Evolutionary conservation across 2,113 vertebrate species (phyloP).

Genomic region (Ceyx cyanopectus): DNA sequence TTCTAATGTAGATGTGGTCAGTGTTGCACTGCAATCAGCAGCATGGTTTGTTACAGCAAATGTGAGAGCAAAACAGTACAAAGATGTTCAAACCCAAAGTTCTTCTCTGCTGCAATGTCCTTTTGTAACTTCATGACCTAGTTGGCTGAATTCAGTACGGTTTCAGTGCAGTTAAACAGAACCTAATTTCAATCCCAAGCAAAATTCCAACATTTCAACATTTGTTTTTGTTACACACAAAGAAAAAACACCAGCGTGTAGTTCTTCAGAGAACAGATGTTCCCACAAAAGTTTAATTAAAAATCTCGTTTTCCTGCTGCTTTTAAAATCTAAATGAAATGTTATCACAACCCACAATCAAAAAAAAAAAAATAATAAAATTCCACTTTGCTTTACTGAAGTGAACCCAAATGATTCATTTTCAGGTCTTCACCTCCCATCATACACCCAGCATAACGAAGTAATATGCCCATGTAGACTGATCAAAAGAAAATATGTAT

Average conservation of each 20-base stretch:
- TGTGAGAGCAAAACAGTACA: neutral
- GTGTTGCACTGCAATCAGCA: neutral
- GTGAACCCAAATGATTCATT: constrained; percentile 25
- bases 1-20: neutral
- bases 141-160: neutral
- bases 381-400: neutral
- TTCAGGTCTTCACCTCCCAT: neutral
- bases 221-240: neutral
- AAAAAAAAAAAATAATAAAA: neutral
- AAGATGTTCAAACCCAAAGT: neutral
- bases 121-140: neutral
- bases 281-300: constrained; percentile 29
- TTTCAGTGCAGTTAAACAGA: neutral
- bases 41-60: neutral
- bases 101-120: neutral
- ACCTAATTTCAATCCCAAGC: neutral
- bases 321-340: constrained; percentile 22
- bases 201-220: constrained; percentile 22
- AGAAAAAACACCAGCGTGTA: neutral
- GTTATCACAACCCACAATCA: neutral
- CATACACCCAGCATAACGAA: neutral
- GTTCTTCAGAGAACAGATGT: constrained; percentile 5
- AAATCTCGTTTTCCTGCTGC: neutral
- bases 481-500: constrained; percentile 22
- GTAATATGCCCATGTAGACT: neutral